Percentiles rank a stretch among this genome's conserved stretches.
Evolutionary conservation across 92 coral and sea anemone genomes (phyloP).

Genomic region (Phymanthus crucifer): DNA sequence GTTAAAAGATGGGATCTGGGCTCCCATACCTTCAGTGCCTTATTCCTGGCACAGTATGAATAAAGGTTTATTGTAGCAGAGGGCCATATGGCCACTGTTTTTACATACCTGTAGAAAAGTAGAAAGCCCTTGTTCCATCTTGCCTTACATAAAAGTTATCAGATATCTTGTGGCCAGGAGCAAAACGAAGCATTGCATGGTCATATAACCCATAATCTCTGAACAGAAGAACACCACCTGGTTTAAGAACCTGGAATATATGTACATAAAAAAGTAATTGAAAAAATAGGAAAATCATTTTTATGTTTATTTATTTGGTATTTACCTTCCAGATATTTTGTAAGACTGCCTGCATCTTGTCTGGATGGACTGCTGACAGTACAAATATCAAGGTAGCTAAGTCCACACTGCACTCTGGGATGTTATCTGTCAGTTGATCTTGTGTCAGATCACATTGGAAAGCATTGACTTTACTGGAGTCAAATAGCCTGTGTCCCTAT

Average conservation of each 20-base stretch:
- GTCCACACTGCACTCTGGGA: slow-evolving; percentile 68
- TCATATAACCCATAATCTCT: slow-evolving; percentile 97
- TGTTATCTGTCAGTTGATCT: slow-evolving; percentile 68
- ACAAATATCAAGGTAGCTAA: slow-evolving; percentile 93
- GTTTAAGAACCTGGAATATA: slow-evolving; percentile 72
- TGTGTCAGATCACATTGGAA: slow-evolving; percentile 85
- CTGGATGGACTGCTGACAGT: slow-evolving; percentile 87
- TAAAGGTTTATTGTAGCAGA: too few species aligned
- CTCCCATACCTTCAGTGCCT: too few species aligned
- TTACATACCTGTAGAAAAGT: slow-evolving; percentile 81
- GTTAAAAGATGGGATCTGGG: too few species aligned
- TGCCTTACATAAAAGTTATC: slow-evolving; percentile 95
- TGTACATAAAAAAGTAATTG: not conserved
- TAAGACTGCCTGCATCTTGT: slow-evolving; percentile 81
- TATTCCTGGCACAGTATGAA: too few species aligned
- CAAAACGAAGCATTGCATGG: slow-evolving; percentile 96
- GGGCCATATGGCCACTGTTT: too few species aligned
- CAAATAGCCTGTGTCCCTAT: slow-evolving; percentile 71
- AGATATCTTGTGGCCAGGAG: slow-evolving; percentile 83
- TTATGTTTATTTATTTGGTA: too few species aligned
- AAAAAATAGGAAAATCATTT: not conserved
- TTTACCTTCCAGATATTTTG: slow-evolving; percentile 69
- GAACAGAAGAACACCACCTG: slow-evolving; percentile 86
- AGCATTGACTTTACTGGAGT: slow-evolving; percentile 68
- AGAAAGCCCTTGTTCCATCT: slow-evolving; percentile 98